Evolutionary conservation across 2,113 vertebrate genomes (phyloP).

Genomic region (Cyprinodon variegatus): DNA sequence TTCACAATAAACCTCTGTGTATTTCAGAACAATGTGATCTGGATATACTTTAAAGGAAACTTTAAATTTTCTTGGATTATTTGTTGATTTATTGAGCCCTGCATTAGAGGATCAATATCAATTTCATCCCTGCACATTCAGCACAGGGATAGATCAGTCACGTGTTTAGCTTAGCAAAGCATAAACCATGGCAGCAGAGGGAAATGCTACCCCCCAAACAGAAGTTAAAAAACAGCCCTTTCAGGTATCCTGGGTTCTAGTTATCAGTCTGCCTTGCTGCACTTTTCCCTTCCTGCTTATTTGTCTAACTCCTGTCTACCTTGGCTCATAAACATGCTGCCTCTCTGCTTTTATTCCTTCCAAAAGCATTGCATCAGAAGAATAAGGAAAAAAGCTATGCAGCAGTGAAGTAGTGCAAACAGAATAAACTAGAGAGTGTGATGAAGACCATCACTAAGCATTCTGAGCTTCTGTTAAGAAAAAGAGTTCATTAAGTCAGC

Average conservation of each 20-base stretch:
- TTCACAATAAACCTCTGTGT: background rate
- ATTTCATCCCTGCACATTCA: constrained; percentile 38
- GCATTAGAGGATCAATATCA: constrained; percentile 32
- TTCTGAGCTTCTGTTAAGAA: constrained; percentile 60
- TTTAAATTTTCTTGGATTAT: constrained; percentile 31
- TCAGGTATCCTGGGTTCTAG: constrained; percentile 24
- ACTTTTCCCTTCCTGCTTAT: constrained; percentile 31
- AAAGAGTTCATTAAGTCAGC: constrained; percentile 65
- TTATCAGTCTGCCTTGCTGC: constrained; percentile 36
- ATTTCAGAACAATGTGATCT: background rate
- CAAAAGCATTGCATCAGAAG: constrained; percentile 43
- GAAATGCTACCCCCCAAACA: constrained; percentile 20
- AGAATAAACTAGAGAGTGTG: constrained; percentile 40
- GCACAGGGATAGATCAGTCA: constrained; percentile 23
- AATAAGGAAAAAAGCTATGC: constrained; percentile 25
- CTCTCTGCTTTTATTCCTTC: constrained; percentile 40
- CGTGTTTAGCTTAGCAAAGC: constrained; percentile 32
- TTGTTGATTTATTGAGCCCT: constrained; percentile 30
- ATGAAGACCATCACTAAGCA: constrained; percentile 58
- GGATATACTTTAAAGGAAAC: constrained; percentile 23
- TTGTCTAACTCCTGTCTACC: constrained; percentile 41
- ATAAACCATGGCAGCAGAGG: constrained; percentile 28
- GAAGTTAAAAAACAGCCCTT: constrained; percentile 20
- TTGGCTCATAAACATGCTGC: constrained; percentile 46
- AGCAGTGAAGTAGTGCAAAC: constrained; percentile 56